Evolutionary conservation across 2,888 invertebrate genomes (phyloP), one percentile per base, ranked within the genome.

Genomic region (Lepidonotus clava): DNA sequence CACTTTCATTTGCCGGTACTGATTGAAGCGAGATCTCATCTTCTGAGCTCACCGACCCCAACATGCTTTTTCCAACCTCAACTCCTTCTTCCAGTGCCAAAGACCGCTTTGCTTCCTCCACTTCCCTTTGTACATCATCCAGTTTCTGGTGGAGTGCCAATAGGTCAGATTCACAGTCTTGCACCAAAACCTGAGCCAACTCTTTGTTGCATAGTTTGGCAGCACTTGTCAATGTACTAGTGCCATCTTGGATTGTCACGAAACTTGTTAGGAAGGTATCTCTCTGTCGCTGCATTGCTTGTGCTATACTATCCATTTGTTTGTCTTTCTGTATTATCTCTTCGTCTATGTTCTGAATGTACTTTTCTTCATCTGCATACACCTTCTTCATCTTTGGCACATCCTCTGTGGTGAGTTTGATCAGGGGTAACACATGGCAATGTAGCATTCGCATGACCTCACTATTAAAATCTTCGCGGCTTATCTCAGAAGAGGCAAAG

Each of bases 361-460:
- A 28, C 28, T 83, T 56, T 28, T 85, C 85, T 18, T 41, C 32
- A 8, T 67, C 61, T 21, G 21, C 40, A 32, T 34, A 71, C 0
- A 71, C 90, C 21, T 88, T 85, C 40, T 88, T 53, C 34, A 92
- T 87, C 11, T 86, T 85, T 0, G 89, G 83, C 0, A 89, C 66
- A 84, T 92, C 91, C n/a, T 89, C 89, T 6, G 83, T 71, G 4
- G 87, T 87, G 28, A 93, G 90, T 6, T 88, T 88, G 18, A 93
- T 89, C 28, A 89, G 87, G 2, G 93, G 93, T 2, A 93, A 89
- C 28, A 93, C 90, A 80, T 91, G 91, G 24, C 91, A 91, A 88
- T 93, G 93, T 2, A 93, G 87, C 80, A 92, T 89, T n/a, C 90
- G 89, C 32, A 90, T 83, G 0, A 90, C 86, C 71, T 84, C 86